Evolutionary conservation across 2,797 vertebrate genomes (phyloP).

Genomic region (Chloroceryle amazona): DNA sequence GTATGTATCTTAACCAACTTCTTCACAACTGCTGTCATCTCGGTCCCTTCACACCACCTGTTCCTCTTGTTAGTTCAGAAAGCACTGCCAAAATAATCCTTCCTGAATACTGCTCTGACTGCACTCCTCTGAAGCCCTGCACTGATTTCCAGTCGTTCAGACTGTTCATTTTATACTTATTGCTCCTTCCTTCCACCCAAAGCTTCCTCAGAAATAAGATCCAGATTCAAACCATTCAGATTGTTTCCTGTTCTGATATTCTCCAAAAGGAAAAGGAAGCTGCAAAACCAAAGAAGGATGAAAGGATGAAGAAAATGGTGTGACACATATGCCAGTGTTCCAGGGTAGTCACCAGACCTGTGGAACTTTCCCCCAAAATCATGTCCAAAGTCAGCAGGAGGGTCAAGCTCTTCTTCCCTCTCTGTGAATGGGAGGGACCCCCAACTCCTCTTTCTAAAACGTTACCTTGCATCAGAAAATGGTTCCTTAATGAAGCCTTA

Average conservation of each 20-base stretch:
- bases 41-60: not conserved
- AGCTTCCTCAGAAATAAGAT: not conserved
- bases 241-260: not conserved
- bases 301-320: not conserved
- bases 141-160: not conserved
- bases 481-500: not conserved
- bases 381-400: accelerated
- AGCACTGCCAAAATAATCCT: not conserved
- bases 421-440: not conserved
- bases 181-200: not conserved
- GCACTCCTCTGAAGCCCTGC: not conserved
- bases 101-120: not conserved
- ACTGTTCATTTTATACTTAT: not conserved
- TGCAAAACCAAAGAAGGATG: not conserved
- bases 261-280: not conserved
- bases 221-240: not conserved
- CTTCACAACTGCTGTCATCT: not conserved
- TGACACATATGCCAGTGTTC: not conserved
- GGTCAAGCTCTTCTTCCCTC: not conserved
- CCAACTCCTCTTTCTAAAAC: not conserved
- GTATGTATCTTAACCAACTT: accelerated
- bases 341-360: not conserved
- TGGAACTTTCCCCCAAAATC: not conserved
- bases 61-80: not conserved
- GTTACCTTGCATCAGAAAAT: not conserved